Conservation (phyloP, 2,113 vertebrate genomes). For the Gallinago media region DNA sequence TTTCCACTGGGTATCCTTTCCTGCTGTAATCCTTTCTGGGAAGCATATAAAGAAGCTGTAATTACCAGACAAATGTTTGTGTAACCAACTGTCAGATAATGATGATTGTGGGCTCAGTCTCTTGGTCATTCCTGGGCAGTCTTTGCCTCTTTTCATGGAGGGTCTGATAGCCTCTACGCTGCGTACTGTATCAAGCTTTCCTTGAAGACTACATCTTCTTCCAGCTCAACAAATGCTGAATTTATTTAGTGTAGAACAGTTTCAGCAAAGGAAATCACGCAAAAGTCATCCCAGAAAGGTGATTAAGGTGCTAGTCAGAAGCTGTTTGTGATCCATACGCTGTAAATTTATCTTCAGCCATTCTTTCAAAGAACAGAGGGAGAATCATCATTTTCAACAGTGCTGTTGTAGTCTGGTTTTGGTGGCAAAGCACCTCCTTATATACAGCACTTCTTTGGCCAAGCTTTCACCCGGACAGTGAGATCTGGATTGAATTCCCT, state of each 20-base stretch:
- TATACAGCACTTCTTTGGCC: neutral
- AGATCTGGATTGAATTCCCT: neutral
- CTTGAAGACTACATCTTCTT: neutral
- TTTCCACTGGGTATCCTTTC: neutral
- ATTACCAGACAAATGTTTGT: neutral
- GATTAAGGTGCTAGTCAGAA: neutral
- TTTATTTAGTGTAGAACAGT: neutral
- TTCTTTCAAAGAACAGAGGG: neutral
- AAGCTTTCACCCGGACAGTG: neutral
- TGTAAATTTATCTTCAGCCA: neutral
- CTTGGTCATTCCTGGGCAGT: neutral
- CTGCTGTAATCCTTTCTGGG: neutral
- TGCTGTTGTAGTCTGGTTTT: neutral
- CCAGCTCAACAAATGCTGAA: neutral
- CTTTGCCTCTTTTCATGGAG: neutral
- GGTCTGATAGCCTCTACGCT: neutral
- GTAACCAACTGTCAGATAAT: neutral
- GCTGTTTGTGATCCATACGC: neutral
- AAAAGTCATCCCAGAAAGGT: neutral
- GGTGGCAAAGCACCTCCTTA: neutral
- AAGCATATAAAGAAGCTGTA: neutral
- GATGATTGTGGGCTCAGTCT: neutral
- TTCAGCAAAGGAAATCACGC: neutral
- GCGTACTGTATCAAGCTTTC: neutral
- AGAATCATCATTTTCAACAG: neutral